phyloP scores from a whole-genome alignment of 2,797 vertebrate genomes.

The Ptychobarbus kaznakovi region DNA sequence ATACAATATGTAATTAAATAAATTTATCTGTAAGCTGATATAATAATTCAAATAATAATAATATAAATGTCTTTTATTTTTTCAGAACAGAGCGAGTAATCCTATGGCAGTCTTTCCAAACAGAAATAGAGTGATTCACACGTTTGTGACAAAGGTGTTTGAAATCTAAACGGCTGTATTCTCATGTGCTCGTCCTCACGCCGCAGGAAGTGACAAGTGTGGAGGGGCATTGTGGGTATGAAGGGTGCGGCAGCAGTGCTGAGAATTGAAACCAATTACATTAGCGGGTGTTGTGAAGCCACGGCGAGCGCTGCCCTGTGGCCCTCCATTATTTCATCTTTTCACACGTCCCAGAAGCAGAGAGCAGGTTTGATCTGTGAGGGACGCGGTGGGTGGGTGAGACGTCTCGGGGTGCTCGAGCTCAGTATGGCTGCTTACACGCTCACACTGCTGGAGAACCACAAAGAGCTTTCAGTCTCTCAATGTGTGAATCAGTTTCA shows the following conservation, averaged over 20 bases:
- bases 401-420: background rate
- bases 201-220: constrained; percentile 24
- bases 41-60: background rate
- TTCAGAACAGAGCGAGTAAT: background rate
- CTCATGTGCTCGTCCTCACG: constrained; percentile 25
- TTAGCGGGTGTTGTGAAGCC: constrained; percentile 52
- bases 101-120: background rate
- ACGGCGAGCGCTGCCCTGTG: constrained; percentile 31
- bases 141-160: constrained; percentile 35
- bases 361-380: constrained; percentile 40
- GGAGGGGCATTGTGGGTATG: constrained; percentile 45
- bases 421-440: background rate
- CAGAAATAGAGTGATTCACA: constrained; percentile 47
- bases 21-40: background rate
- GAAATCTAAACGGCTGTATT: constrained; percentile 48
- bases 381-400: constrained; percentile 6
- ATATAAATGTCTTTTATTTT: background rate
- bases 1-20: background rate
- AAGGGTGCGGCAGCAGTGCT: constrained; percentile 37
- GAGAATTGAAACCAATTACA: constrained; percentile 58
- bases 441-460: background rate
- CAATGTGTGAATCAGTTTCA: background rate
- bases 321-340: constrained; percentile 51
- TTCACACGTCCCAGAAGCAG: constrained; percentile 42
- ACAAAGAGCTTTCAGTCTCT: background rate